Evolutionary conservation across 2,797 vertebrate genomes (phyloP).

Genomic region (Cuniculus paca): DNA sequence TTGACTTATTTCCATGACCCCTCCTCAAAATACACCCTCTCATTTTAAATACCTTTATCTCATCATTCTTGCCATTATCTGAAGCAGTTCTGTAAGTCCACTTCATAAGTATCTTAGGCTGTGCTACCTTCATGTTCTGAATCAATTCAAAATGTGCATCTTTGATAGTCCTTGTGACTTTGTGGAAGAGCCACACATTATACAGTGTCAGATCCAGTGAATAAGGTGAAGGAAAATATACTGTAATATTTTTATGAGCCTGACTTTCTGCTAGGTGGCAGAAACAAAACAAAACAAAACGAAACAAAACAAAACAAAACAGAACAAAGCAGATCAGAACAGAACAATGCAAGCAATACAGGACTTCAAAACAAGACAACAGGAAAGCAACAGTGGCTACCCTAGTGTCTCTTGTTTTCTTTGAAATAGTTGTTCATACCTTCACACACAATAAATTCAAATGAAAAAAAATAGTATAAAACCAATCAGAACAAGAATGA

Average conservation of each 20-base stretch:
- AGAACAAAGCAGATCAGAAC: no score
- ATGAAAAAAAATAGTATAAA: no score
- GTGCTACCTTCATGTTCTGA: not conserved
- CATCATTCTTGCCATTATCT: not conserved
- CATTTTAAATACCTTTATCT: not conserved
- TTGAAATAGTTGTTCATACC: no score
- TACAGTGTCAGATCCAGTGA: not conserved
- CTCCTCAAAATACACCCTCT: not conserved
- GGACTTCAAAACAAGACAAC: no score
- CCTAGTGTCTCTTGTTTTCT: no score
- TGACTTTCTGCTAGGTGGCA: not conserved
- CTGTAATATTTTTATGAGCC: not conserved
- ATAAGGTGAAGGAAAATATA: not conserved
- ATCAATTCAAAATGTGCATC: not conserved
- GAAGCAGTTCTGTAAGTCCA: not conserved
- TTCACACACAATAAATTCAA: no score
- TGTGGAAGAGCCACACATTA: not conserved
- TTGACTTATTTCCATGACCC: not conserved
- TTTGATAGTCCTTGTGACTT: not conserved
- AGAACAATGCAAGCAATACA: no score
- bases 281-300: not conserved
- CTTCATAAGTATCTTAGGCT: not conserved
- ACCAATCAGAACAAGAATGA: no score
- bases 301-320: no score
- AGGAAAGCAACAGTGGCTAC: no score